Percentiles rank a stretch among this genome's conserved stretches.
Evolutionary conservation across 2,113 vertebrate species (phyloP).

Genomic region (Passer montanus): DNA sequence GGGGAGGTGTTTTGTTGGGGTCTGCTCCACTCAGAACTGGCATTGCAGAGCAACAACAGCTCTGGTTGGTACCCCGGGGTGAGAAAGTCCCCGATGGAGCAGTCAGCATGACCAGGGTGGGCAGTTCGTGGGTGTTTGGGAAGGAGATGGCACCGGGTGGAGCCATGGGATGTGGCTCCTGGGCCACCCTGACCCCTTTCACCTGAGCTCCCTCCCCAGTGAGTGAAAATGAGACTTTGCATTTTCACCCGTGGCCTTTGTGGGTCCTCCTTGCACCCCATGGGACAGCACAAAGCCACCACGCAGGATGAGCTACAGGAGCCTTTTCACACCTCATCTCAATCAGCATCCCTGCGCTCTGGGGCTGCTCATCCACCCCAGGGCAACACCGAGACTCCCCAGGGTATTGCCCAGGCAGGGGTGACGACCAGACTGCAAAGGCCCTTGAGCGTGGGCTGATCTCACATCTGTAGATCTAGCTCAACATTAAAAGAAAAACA

Average conservation of each 20-base stretch:
- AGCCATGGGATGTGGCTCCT: background rate
- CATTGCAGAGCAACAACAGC: fast-evolving
- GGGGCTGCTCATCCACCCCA: fast-evolving
- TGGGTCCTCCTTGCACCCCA: background rate
- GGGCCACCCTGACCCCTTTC: background rate
- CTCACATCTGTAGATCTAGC: background rate
- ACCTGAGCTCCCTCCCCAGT: fast-evolving
- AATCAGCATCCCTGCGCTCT: fast-evolving
- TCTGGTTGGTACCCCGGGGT: background rate
- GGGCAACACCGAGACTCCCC: fast-evolving
- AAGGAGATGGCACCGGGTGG: background rate
- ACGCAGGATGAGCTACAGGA: fast-evolving
- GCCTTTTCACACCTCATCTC: background rate
- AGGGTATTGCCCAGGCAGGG: background rate
- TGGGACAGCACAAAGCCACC: fast-evolving
- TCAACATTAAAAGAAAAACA: background rate
- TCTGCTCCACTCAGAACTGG: fast-evolving
- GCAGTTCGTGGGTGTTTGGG: background rate
- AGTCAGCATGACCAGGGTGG: fast-evolving
- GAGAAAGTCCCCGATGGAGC: background rate
- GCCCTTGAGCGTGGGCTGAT: background rate
- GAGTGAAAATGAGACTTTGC: background rate
- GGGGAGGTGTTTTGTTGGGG: background rate
- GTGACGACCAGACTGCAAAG: background rate
- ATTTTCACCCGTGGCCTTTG: background rate